phyloP scores from a whole-genome alignment of 2,888 invertebrate genomes.

The Pseudococcus jackbeardsleyi region DNA sequence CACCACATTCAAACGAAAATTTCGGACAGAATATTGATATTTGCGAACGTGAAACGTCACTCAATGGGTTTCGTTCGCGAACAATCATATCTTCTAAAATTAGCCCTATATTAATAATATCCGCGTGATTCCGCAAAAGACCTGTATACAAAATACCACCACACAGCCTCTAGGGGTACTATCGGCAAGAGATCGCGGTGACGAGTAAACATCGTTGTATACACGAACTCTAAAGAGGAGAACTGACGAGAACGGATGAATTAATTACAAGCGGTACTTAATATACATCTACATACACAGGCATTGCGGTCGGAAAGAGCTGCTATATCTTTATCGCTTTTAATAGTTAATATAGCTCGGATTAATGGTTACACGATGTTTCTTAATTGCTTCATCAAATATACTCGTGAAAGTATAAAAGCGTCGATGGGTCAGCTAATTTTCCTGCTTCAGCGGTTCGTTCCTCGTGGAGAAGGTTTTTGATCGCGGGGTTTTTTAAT shows the following conservation, averaged over 20 bases:
- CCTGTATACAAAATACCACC: not conserved
- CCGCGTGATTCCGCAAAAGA: not conserved
- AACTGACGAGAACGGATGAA: not conserved
- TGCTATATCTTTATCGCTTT: conserved; percentile 29
- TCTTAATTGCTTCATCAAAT: conserved; percentile 43
- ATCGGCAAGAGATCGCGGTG: not conserved
- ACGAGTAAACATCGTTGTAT: not conserved
- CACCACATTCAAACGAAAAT: too few species aligned
- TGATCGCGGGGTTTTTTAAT: too few species aligned
- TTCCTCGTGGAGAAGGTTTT: too few species aligned
- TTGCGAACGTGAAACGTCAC: not conserved
- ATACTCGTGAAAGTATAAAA: not conserved
- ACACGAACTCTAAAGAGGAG: not conserved
- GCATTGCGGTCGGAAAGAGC: not conserved
- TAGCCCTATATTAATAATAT: not conserved
- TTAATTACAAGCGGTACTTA: conserved; percentile 31
- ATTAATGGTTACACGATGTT: conserved; percentile 26
- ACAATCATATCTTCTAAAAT: not conserved
- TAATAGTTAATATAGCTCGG: conserved; percentile 31
- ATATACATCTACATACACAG: not conserved
- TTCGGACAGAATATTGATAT: too few species aligned
- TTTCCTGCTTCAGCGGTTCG: not conserved
- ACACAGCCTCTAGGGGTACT: not conserved
- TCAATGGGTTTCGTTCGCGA: not conserved
- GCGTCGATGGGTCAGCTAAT: conserved; percentile 20